phyloP scores from a whole-genome alignment of 92 coral and sea anemone genomes.

The Nematostella vectensis region DNA sequence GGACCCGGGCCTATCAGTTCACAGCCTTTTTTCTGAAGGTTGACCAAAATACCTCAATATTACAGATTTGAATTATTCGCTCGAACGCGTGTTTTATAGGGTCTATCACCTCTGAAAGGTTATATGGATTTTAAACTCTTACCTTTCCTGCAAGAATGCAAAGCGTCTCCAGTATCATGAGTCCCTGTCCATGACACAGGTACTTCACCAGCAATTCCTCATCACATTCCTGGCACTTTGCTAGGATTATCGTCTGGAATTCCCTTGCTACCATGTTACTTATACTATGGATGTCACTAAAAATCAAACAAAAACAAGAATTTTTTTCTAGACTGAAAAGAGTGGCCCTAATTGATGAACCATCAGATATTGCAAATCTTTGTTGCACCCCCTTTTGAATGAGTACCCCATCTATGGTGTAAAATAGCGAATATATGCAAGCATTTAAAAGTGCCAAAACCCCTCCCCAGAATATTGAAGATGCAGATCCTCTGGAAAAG shows the following conservation, averaged over 20 bases:
- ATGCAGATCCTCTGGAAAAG: too few relatives aligned
- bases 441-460: too few relatives aligned
- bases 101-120: background rate
- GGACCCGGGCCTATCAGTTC: too few relatives aligned
- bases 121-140: background rate
- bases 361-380: too few relatives aligned
- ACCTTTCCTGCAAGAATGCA: slow-evolving; percentile 79
- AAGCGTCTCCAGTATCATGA: slow-evolving; percentile 56
- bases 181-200: slow-evolving; percentile 66
- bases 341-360: too few relatives aligned
- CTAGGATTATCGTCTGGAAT: slow-evolving; percentile 59
- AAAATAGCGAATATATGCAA: too few relatives aligned
- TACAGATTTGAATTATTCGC: background rate
- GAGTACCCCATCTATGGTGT: too few relatives aligned
- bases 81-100: background rate
- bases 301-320: background rate
- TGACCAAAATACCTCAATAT: background rate
- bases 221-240: slow-evolving; percentile 56
- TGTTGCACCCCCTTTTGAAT: too few relatives aligned
- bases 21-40: background rate
- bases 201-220: slow-evolving; percentile 41
- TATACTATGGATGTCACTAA: slow-evolving; percentile 63
- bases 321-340: background rate
- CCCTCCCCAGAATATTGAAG: too few relatives aligned
- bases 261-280: slow-evolving; percentile 82